Evolutionary conservation across 2,888 invertebrate species (phyloP).

Genomic region (Listrodromus nycthemerus): DNA sequence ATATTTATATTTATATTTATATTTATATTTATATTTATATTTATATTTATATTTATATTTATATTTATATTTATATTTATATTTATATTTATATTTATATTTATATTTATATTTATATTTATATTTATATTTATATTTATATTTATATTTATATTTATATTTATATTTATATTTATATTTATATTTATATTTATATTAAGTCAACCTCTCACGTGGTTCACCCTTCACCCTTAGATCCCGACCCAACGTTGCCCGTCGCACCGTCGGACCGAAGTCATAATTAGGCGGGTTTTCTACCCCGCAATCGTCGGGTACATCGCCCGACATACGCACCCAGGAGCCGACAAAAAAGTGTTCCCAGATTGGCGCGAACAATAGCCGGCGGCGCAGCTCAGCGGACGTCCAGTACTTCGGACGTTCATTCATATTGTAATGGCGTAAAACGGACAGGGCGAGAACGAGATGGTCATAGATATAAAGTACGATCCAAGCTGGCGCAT

Average conservation of each 20-base stretch:
- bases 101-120: no score
- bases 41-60: no score
- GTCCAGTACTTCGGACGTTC: conserved; percentile 15
- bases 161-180: neutral
- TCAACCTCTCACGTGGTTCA: neutral
- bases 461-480: neutral
- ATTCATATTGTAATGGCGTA: conserved; percentile 12
- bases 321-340: conserved; percentile 44
- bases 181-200: neutral
- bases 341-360: conserved; percentile 76
- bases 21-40: no score
- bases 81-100: no score
- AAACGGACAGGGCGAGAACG: neutral
- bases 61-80: no score
- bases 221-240: conserved; percentile 1
- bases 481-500: no score
- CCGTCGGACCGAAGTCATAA: conserved; percentile 65
- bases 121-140: neutral
- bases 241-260: conserved; percentile 36
- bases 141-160: neutral
- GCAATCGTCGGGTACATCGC: conserved; percentile 71
- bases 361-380: conserved; percentile 67
- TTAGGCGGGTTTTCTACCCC: conserved; percentile 68
- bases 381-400: conserved; percentile 14
- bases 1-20: no score